Conservation (phyloP, 2,888 invertebrate species). For the Watsonalla cultraria region DNA sequence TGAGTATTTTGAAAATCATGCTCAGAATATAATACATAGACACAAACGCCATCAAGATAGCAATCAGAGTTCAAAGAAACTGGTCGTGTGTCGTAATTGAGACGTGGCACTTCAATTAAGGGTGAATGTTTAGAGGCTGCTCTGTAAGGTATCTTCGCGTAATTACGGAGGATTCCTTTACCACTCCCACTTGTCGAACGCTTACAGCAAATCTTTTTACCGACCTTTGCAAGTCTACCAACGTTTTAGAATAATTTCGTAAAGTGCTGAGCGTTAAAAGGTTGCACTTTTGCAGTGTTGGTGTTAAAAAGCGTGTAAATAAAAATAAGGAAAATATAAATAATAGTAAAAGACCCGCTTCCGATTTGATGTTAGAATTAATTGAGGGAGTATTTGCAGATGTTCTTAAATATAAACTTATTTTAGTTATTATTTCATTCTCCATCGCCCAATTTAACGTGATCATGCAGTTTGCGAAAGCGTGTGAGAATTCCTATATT, state of each 20-base stretch:
- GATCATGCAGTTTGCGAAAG: not conserved
- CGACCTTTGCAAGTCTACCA: slow-evolving; percentile 31
- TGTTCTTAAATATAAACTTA: too few relatives aligned
- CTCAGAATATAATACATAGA: slow-evolving; percentile 15
- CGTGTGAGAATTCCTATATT: too few relatives aligned
- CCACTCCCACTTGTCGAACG: slow-evolving; percentile 21
- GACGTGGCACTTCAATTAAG: slow-evolving; percentile 69
- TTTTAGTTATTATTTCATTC: too few relatives aligned
- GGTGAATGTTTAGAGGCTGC: slow-evolving; percentile 53
- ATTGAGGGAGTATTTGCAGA: too few relatives aligned
- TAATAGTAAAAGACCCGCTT: slow-evolving; percentile 20
- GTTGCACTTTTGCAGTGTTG: slow-evolving; percentile 27
- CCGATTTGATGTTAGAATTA: slow-evolving; percentile 15
- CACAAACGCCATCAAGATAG: slow-evolving; percentile 46
- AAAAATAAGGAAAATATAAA: slow-evolving; percentile 20
- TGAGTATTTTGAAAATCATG: not conserved
- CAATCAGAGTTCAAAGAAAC: slow-evolving; percentile 64
- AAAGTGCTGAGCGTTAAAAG: not conserved
- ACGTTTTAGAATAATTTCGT: slow-evolving; percentile 31
- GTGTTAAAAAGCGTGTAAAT: slow-evolving; percentile 33
- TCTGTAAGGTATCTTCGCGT: slow-evolving; percentile 48
- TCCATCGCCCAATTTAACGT: not conserved
- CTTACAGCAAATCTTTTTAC: slow-evolving; percentile 38
- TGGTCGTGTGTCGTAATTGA: slow-evolving; percentile 62
- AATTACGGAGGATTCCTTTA: slow-evolving; percentile 52